Evolutionary conservation across 1,140 invertebrate genomes (phyloP).

Genomic region (Plutomurus gul): DNA sequence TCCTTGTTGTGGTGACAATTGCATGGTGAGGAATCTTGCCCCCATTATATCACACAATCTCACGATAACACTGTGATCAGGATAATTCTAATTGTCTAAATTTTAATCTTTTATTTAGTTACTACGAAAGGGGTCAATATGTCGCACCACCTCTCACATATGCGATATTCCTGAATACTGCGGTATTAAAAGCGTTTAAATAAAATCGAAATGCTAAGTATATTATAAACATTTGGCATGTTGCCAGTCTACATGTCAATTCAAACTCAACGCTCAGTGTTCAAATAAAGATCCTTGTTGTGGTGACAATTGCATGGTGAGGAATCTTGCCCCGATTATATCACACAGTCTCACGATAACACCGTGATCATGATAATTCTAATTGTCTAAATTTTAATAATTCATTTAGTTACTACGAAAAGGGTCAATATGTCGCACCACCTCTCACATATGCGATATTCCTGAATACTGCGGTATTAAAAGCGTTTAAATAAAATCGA

Average conservation of each 20-base stretch:
- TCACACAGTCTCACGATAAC: too few relatives aligned
- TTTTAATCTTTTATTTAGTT: background rate
- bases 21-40: slow-evolving; percentile 85
- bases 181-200: slow-evolving; percentile 66
- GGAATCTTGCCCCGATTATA: too few relatives aligned
- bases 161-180: slow-evolving; percentile 97
- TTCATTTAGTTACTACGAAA: slow-evolving; percentile 1
- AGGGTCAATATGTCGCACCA: slow-evolving; percentile 69
- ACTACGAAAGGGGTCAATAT: slow-evolving; percentile 60
- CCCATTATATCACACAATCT: too few relatives aligned
- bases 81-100: background rate
- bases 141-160: slow-evolving; percentile 77
- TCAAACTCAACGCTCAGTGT: slow-evolving; percentile 87
- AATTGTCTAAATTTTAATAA: background rate
- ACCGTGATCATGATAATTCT: too few relatives aligned
- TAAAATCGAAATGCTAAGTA: background rate
- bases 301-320: slow-evolving; percentile 79
- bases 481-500: background rate
- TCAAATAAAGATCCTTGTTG: slow-evolving; percentile 87
- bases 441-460: slow-evolving; percentile 87
- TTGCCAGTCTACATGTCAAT: slow-evolving; percentile 87
- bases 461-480: slow-evolving; percentile 95
- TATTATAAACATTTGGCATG: slow-evolving; percentile 60
- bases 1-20: slow-evolving; percentile 82
- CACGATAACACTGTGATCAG: too few relatives aligned